Conservation (phyloP, 2,113 vertebrate species). For the Thymallus thymallus region DNA sequence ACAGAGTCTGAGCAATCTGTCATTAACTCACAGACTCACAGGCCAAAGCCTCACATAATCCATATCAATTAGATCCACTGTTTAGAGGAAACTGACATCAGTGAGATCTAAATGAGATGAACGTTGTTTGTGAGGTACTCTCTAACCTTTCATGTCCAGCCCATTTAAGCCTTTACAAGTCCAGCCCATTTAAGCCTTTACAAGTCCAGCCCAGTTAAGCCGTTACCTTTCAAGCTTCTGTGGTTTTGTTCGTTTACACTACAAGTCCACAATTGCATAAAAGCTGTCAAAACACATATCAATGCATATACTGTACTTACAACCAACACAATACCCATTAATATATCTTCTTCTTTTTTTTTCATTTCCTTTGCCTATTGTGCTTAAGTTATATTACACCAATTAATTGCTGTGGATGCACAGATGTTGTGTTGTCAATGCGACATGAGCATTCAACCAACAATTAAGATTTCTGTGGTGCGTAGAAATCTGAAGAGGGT, state of each 20-base stretch:
- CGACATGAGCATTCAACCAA: slow-evolving; percentile 50
- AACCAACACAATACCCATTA: neutral
- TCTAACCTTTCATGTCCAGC: neutral
- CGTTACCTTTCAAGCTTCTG: neutral
- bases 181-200: too few species aligned
- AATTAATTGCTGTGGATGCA: slow-evolving; percentile 64
- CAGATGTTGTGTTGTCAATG: slow-evolving; percentile 58
- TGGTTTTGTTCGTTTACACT: neutral
- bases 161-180: too few species aligned
- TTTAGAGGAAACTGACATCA: neutral
- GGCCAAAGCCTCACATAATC: slow-evolving; percentile 18
- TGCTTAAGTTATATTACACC: slow-evolving; percentile 65
- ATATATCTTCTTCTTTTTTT: neutral
- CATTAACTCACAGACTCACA: slow-evolving; percentile 16
- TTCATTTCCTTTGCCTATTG: neutral
- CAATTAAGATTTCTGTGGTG: too few species aligned
- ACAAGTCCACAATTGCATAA: neutral
- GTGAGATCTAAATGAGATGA: slow-evolving; percentile 16
- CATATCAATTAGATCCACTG: slow-evolving; percentile 24
- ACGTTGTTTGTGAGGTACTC: slow-evolving; percentile 3
- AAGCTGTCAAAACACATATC: neutral
- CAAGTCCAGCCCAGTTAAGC: neutral
- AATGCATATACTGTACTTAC: neutral
- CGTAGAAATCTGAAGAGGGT: too few species aligned
- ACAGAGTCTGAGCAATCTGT: slow-evolving; percentile 19